Conservation (phyloP, 1,140 invertebrate genomes). For the Diuraphis noxia region DNA sequence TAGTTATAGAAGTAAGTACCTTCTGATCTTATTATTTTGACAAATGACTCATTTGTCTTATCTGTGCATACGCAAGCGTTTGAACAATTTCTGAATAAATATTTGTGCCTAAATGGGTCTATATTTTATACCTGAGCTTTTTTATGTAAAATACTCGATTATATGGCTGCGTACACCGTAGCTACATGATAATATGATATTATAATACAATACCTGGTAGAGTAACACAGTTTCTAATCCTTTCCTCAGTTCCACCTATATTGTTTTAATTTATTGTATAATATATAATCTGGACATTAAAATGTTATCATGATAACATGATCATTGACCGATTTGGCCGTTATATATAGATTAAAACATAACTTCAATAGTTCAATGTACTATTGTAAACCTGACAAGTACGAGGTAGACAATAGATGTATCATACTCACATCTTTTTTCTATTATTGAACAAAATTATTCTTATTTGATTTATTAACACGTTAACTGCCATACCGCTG, state of each 20-base stretch:
- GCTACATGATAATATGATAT: not conserved
- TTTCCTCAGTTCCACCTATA: not conserved
- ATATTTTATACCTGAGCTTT: not conserved
- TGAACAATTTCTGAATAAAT: not conserved
- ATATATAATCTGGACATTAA: not conserved
- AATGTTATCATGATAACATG: conserved; percentile 5
- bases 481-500: too few relatives aligned
- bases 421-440: not conserved
- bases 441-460: not conserved
- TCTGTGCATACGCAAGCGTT: not conserved
- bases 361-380: not conserved
- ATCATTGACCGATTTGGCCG: not conserved
- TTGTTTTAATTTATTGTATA: not conserved
- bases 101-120: not conserved
- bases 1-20: not conserved
- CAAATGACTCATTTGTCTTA: not conserved
- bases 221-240: not conserved
- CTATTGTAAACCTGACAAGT: not conserved
- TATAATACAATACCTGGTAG: not conserved
- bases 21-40: not conserved
- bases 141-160: not conserved
- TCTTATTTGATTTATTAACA: not conserved
- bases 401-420: not conserved
- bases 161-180: too few relatives aligned
- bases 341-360: not conserved